phyloP scores from a whole-genome alignment of 2,797 vertebrate species.

The Erethizon dorsatum region DNA sequence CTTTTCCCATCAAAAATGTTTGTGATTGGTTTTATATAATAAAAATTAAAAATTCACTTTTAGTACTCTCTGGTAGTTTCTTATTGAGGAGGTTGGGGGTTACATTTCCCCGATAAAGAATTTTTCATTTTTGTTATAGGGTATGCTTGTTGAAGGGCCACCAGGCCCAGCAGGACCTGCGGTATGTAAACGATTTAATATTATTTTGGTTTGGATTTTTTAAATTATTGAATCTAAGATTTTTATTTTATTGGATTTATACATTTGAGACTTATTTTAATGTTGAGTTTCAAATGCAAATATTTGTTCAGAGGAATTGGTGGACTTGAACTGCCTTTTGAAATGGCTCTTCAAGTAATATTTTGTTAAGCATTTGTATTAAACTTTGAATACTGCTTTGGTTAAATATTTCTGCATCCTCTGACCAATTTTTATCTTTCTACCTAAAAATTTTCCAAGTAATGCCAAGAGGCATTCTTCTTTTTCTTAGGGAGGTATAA shows the following conservation, averaged over 20 bases:
- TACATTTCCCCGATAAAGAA: background rate
- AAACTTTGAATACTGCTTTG: constrained; percentile 24
- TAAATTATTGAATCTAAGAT: background rate
- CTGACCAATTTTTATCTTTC: constrained; percentile 12
- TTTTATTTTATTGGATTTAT: background rate
- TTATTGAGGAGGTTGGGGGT: background rate
- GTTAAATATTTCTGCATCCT: background rate
- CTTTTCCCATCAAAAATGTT: background rate
- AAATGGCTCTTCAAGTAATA: background rate
- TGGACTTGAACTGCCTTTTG: background rate
- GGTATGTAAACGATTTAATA: constrained; percentile 91
- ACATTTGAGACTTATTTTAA: background rate
- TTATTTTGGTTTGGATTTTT: constrained; percentile 10
- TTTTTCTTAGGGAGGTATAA: background rate
- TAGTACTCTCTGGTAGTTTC: background rate
- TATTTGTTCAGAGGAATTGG: background rate
- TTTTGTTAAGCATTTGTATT: background rate
- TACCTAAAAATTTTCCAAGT: background rate
- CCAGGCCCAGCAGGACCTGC: constrained; percentile 94
- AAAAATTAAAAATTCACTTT: background rate
- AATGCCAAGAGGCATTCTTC: background rate
- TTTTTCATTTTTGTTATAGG: constrained; percentile 89
- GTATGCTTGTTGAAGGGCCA: constrained; percentile 98
- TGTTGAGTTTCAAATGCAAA: background rate
- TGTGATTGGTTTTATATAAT: background rate